Evolutionary conservation across 2,888 invertebrate species (phyloP), one percentile per base, ranked within the genome.

Genomic region (Amiota minor): DNA sequence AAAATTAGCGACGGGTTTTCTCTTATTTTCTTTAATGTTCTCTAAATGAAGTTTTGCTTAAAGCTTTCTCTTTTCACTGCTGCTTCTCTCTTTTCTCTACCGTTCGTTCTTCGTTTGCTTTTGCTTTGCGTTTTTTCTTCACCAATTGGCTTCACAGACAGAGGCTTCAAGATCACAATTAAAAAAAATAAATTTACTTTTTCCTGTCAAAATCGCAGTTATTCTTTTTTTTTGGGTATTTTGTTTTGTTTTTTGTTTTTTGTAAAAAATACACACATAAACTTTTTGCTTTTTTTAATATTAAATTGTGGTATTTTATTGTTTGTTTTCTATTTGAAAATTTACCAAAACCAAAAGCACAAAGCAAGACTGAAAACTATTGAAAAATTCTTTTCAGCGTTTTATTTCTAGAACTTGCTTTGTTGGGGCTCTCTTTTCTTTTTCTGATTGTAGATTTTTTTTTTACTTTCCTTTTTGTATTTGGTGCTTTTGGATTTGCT

Each of bases 81-180:
- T 35, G 35, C 35, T 35, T 35, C 4, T 35, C 6, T 35, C 6
- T 35, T 35, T 35, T 35, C 35, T 35, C 2, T 35, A 35, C 6
- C 35, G 35, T 35, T 75, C 16, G 56, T 4, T 69, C 35, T 47
- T 61, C 59, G 23, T 14, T 59, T 77, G 82, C 83, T 83, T 83
- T 83, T 53, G 35, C 35, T 35, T 35, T 35, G 76, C 77, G 80
- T 81, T 77, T 80, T 81, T 77, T 80, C 79, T 83, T 83, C 81
- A 10, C 6, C 6, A 35, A 35, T 35, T 76, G 78, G 80, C 83
- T 77, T 79, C 79, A 82, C 80, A 83, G 82, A 84, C 82, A 81
- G 83, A 86, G 84, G 86, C 83, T 84, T 80, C 76, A 83, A 80
- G 81, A 81, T 85, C 86, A 85, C 86, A 85, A 84, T 80, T 78